A percentile compares a stretch with the other conserved stretches of the same genome.
These are phyloP conservation scores for Callinectes sapidus DNA, from an alignment of 2,888 invertebrate species.

Conservation along the genomic window DNA sequence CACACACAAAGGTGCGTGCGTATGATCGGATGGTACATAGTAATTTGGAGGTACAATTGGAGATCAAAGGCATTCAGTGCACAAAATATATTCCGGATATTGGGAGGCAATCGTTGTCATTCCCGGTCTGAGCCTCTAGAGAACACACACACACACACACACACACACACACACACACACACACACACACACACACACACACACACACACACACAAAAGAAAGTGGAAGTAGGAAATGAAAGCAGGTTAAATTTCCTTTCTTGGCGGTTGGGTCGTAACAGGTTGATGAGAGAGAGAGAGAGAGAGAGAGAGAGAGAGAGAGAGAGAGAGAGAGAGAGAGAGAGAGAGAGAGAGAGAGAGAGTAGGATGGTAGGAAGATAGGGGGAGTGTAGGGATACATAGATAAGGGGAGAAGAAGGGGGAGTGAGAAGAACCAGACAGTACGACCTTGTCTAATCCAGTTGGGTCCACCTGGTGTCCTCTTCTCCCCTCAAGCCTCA, in stretches of 20 bases:
- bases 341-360: not conserved
- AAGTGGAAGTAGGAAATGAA: constrained; percentile 53
- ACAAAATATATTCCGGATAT: not conserved
- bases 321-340: constrained; percentile 4
- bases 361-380: not conserved
- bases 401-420: not conserved
- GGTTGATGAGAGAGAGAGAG: not conserved
- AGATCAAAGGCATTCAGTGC: not conserved
- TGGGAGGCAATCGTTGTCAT: not conserved
- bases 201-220: constrained; percentile 10
- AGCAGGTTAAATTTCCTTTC: constrained; percentile 49
- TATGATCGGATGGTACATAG: not conserved
- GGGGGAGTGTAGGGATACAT: not conserved
- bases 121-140: not conserved
- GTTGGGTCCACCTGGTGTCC: too few species aligned
- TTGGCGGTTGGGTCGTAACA: constrained; percentile 6
- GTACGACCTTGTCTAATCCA: not conserved
- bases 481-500: too few species aligned
- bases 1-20: too few species aligned
- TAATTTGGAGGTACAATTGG: not conserved
- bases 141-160: constrained; percentile 22
- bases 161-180: constrained; percentile 15
- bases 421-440: not conserved
- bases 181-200: constrained; percentile 41
- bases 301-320: constrained; percentile 15